These are phyloP conservation scores for Hybognathus amarus DNA, from an alignment of 2,797 vertebrate genomes.

Conservation along the genomic window DNA sequence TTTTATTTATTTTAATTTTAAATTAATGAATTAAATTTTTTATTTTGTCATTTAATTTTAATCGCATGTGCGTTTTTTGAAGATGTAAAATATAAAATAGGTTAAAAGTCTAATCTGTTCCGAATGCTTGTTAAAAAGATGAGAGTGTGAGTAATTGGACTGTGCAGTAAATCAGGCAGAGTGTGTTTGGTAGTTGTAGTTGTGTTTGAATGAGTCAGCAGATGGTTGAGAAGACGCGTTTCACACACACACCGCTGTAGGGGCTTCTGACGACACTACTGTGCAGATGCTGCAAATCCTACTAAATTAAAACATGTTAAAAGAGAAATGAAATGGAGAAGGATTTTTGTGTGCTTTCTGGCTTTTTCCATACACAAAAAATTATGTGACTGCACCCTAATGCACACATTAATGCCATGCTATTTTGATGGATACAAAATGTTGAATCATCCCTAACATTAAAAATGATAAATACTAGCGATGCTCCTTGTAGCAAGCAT, in stretches of 20 bases:
- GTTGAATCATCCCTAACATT: not conserved
- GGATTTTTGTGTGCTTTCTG: not conserved
- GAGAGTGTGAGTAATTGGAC: not conserved
- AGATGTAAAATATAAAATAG: not conserved
- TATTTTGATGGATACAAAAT: not conserved
- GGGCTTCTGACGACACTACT: constrained; percentile 34
- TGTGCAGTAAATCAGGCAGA: constrained; percentile 39
- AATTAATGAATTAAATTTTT: too few species aligned
- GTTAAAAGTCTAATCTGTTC: not conserved
- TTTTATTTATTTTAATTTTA: too few species aligned
- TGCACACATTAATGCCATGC: not conserved
- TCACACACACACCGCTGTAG: constrained; percentile 48
- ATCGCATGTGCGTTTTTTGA: not conserved
- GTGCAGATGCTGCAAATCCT: constrained; percentile 15
- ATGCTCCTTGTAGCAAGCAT: not conserved
- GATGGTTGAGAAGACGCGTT: constrained; percentile 49
- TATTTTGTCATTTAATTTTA: too few species aligned
- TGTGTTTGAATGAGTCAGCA: constrained; percentile 47
- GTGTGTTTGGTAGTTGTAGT: not conserved
- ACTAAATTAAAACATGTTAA: not conserved
- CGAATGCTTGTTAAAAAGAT: not conserved
- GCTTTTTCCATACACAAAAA: not conserved
- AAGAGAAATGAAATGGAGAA: not conserved
- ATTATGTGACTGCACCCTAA: not conserved
- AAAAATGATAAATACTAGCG: not conserved